Conservation (phyloP, 1,140 invertebrate species). For the Tyrophagus putrescentiae region DNA sequence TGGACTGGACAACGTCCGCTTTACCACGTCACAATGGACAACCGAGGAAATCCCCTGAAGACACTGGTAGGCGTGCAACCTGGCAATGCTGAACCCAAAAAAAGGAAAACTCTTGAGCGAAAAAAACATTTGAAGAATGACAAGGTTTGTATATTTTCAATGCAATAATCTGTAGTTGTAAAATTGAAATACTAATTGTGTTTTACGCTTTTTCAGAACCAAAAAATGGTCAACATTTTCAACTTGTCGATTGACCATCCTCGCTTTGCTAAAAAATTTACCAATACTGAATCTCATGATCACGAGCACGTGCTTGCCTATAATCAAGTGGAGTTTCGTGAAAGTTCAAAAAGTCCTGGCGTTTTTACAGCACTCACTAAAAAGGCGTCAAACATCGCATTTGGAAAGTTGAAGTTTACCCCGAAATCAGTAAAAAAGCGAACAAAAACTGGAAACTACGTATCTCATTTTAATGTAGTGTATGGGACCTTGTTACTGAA, state of each 20-base stretch:
- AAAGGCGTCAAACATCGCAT: background rate
- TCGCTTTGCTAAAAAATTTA: background rate
- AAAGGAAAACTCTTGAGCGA: too few relatives aligned
- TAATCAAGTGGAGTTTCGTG: background rate
- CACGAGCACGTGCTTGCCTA: background rate
- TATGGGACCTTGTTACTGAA: background rate
- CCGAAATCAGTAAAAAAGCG: background rate
- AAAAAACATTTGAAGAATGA: background rate
- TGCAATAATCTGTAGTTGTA: background rate
- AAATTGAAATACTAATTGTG: background rate
- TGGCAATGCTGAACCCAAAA: background rate
- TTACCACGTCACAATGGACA: background rate
- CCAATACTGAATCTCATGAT: background rate
- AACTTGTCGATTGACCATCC: background rate
- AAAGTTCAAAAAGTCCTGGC: background rate
- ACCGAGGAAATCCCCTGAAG: background rate
- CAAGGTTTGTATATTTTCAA: background rate
- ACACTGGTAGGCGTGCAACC: background rate
- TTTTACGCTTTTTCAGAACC: background rate
- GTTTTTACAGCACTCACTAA: background rate
- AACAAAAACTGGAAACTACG: background rate
- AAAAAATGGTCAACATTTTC: conserved; percentile 1
- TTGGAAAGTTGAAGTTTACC: conserved; percentile 1
- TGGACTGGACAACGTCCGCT: background rate
- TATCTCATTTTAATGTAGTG: conserved; percentile 2